Evolutionary conservation across 1,140 invertebrate genomes (phyloP), one percentile per base, ranked within the genome.

Genomic region (Wasmannia auropunctata): DNA sequence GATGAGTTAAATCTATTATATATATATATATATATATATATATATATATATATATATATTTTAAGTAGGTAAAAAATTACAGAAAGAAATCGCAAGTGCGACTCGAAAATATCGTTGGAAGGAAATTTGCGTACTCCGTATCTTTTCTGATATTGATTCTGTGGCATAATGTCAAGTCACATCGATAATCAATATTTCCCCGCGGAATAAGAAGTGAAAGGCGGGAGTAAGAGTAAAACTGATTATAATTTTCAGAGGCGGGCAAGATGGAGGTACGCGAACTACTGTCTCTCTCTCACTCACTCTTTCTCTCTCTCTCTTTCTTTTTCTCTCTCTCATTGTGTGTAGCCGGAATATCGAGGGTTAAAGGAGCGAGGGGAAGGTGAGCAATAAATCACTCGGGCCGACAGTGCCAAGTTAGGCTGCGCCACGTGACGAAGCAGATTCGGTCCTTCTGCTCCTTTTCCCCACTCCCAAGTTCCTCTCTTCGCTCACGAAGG

Each of bases 311-410:
- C 54, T 60, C 14, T 60, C 14, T 60, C 56, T 25, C 6, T 58
- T 25, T 60, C 56, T 25, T 19, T 60, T 22, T 67, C 37, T 46
- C 37, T 67, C 14, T 37, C 19, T 62, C 28, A 79, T 79, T 79
- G 76, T 65, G 28, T 14, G 81, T 31, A 80, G 72, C 85, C 86
- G 69, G 67, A 67, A 67, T 65, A 90, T 80, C 86, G 76, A 88
- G 86, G 70, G 85, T 86, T 83, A 69, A 79, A 79, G 58, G 63
- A 51, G 76, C 54, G 83, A 83, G 88, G 87, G 90, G 88, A 87
- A 90, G 86, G 90, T 62, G 86, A 69, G 85, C 88, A 91, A 94
- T 94, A 94, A 94, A 94, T 94, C 93, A 94, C 81, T 84, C 83
- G 85, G 79, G 65, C 90, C 91, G 91, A 92, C 92, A 93, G 86